Percentiles rank a stretch among this genome's conserved stretches.
These are phyloP conservation scores for Chunga burmeisteri DNA, from an alignment of 2,113 vertebrate species.

Conservation along the genomic window DNA sequence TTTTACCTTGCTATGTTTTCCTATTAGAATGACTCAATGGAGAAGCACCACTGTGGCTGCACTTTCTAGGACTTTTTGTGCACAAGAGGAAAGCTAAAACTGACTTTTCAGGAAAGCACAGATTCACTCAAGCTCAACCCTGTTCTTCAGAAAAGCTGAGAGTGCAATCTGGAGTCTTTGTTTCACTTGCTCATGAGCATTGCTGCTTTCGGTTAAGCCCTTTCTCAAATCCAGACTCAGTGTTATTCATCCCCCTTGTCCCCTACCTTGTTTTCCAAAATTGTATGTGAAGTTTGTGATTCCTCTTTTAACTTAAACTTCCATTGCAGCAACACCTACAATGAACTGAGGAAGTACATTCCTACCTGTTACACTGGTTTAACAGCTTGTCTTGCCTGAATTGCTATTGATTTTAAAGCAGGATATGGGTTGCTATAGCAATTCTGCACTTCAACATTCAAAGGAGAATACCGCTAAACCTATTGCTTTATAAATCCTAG, in stretches of 20 bases:
- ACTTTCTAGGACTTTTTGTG: neutral
- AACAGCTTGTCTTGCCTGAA: conserved; percentile 42
- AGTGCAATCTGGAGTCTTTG: neutral
- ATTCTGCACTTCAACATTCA: neutral
- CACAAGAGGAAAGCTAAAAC: neutral
- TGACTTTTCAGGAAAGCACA: neutral
- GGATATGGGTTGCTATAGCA: conserved; percentile 33
- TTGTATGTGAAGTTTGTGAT: neutral
- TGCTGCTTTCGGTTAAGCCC: neutral
- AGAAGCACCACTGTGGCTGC: neutral
- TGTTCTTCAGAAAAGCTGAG: neutral
- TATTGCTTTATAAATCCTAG: neutral
- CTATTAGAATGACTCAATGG: neutral
- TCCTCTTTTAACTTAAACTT: neutral
- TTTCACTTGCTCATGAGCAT: neutral
- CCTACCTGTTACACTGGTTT: neutral
- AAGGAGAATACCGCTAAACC: neutral
- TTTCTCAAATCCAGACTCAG: neutral
- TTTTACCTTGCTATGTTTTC: neutral
- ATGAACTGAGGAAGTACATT: neutral
- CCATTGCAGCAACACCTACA: neutral
- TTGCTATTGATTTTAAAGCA: conserved; percentile 50
- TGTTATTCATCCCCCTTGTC: neutral
- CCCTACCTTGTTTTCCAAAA: neutral
- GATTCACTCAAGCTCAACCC: neutral